A percentile compares a stretch with the other conserved stretches of the same genome.
Conservation (phyloP, 2,113 vertebrate genomes). For the Hydrolagus affinis region DNA sequence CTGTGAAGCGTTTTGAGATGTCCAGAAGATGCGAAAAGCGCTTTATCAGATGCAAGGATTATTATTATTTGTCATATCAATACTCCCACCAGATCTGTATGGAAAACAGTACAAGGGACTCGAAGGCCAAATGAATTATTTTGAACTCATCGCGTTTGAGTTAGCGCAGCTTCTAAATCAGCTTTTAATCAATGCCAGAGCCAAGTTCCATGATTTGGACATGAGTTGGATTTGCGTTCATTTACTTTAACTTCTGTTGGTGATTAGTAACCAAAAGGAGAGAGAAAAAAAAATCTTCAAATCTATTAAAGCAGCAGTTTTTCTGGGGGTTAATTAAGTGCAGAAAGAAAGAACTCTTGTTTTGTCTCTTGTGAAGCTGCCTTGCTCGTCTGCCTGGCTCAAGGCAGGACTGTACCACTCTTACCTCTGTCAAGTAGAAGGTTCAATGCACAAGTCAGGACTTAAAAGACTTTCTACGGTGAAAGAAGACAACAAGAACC, state of each 20-base stretch:
- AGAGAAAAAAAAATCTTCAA: not conserved
- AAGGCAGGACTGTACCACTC: too few species aligned
- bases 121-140: constrained; percentile 10
- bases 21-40: too few species aligned
- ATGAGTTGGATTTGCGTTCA: constrained; percentile 13
- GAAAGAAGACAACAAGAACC: too few species aligned
- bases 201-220: not conserved
- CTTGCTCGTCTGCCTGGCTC: too few species aligned
- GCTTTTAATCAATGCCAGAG: constrained; percentile 18
- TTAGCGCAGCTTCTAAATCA: not conserved
- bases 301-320: not conserved
- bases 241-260: not conserved
- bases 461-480: too few species aligned
- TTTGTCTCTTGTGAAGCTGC: not conserved
- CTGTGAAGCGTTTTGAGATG: too few species aligned
- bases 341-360: constrained; percentile 18
- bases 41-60: too few species aligned
- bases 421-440: too few species aligned
- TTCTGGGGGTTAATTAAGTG: not conserved
- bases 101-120: not conserved
- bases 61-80: not conserved
- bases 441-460: too few species aligned
- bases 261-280: constrained; percentile 3
- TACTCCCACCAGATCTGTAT: not conserved
- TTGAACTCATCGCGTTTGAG: not conserved